Percentiles rank a stretch among this genome's conserved stretches.
Evolutionary conservation across 2,113 vertebrate species (phyloP).

Genomic region (Saccopteryx leptura): DNA sequence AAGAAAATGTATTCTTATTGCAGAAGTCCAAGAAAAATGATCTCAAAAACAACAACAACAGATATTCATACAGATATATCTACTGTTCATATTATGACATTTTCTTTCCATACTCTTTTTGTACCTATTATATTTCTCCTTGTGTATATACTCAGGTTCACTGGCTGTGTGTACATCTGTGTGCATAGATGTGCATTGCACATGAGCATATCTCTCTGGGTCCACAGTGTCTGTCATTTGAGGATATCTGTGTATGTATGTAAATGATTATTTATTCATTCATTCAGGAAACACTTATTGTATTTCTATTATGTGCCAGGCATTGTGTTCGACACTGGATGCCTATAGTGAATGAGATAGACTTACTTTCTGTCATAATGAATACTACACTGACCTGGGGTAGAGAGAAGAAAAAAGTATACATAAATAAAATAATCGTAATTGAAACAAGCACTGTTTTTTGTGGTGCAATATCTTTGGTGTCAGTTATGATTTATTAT

Average conservation of each 20-base stretch:
- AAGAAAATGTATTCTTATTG: background rate
- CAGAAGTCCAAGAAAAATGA: background rate
- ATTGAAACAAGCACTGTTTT: background rate
- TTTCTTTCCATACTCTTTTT: background rate
- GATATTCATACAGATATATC: background rate
- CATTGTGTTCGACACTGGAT: background rate
- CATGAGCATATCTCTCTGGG: background rate
- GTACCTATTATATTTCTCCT: background rate
- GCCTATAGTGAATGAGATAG: background rate
- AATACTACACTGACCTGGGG: background rate
- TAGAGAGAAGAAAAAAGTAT: background rate
- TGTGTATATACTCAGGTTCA: background rate
- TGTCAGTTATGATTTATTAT: too few relatives aligned
- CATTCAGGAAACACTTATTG: background rate
- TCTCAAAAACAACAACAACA: slow-evolving; percentile 10
- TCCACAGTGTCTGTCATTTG: background rate
- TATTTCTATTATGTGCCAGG: background rate
- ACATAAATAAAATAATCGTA: background rate
- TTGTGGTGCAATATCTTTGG: too few relatives aligned
- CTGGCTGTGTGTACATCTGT: background rate
- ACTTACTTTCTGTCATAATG: background rate
- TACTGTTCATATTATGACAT: background rate
- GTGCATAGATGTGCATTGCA: background rate
- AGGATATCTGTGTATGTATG: background rate
- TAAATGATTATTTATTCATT: slow-evolving; percentile 20